phyloP scores from a whole-genome alignment of 2,888 invertebrate genomes.

The Amphimallon solstitiale region DNA sequence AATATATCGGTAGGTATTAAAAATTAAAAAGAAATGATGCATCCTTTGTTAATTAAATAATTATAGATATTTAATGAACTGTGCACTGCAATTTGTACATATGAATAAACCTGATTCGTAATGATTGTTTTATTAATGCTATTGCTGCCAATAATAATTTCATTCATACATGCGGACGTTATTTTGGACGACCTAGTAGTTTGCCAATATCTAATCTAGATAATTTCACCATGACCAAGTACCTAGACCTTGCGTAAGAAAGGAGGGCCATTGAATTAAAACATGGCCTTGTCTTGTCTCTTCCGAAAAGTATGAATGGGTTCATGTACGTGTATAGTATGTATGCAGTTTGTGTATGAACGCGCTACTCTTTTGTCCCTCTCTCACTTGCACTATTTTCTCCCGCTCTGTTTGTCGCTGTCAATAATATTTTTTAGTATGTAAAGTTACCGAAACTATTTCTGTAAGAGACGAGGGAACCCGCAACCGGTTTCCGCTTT shows the following conservation, averaged over 20 bases:
- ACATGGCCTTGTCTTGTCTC: slow-evolving; percentile 7
- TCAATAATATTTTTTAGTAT: too few species aligned
- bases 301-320: slow-evolving; percentile 21
- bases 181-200: background rate
- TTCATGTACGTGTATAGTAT: slow-evolving; percentile 12
- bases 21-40: too few species aligned
- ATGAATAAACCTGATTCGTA: too few species aligned
- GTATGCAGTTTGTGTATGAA: background rate
- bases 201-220: slow-evolving; percentile 12
- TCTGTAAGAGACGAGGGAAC: background rate
- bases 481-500: background rate
- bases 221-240: background rate
- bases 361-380: too few species aligned
- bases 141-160: slow-evolving; percentile 7
- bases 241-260: slow-evolving; percentile 9
- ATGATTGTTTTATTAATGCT: background rate
- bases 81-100: background rate
- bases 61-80: too few species aligned
- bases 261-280: slow-evolving; percentile 13
- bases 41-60: too few species aligned
- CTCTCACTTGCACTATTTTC: too few species aligned
- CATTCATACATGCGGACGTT: background rate
- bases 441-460: background rate
- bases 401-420: too few species aligned
- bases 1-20: too few species aligned